Evolutionary conservation across 2,113 vertebrate species (phyloP).

Genomic region (Azemiops feae): DNA sequence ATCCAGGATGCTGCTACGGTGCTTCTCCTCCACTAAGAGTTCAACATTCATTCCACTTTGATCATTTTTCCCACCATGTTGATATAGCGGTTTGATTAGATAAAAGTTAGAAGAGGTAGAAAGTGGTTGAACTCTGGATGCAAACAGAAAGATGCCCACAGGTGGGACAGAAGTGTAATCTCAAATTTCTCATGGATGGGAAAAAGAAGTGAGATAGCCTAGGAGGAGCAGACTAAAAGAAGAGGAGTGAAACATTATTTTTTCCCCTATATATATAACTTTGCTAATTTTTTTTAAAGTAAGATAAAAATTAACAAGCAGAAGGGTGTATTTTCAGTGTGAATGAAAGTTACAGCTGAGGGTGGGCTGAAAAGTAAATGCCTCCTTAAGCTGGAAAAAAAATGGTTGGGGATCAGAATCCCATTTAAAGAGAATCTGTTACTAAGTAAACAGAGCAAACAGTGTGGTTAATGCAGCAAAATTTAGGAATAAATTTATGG

Average conservation of each 20-base stretch:
- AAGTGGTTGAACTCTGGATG: too few relatives aligned
- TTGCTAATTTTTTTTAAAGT: too few relatives aligned
- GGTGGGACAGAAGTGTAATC: too few relatives aligned
- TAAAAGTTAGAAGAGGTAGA: not conserved
- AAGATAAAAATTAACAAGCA: not conserved
- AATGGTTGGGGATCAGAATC: not conserved
- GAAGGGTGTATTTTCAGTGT: not conserved
- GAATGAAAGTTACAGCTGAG: not conserved
- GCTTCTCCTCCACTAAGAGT: not conserved
- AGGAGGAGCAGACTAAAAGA: too few relatives aligned
- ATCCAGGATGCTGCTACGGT: not conserved
- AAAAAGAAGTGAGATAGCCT: too few relatives aligned
- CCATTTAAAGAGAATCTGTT: not conserved
- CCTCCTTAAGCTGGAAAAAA: not conserved
- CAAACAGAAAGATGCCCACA: too few relatives aligned
- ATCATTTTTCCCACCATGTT: not conserved
- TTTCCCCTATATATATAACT: too few relatives aligned
- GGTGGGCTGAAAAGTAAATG: not conserved
- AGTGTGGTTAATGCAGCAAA: not conserved
- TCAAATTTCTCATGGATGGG: too few relatives aligned
- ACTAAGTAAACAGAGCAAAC: not conserved
- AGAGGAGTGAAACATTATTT: too few relatives aligned
- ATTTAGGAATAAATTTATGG: not conserved
- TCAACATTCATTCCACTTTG: not conserved
- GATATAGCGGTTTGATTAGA: not conserved